These are phyloP conservation scores for Oligia latruncula DNA, from an alignment of 2,888 invertebrate species.

Conservation along the genomic window DNA sequence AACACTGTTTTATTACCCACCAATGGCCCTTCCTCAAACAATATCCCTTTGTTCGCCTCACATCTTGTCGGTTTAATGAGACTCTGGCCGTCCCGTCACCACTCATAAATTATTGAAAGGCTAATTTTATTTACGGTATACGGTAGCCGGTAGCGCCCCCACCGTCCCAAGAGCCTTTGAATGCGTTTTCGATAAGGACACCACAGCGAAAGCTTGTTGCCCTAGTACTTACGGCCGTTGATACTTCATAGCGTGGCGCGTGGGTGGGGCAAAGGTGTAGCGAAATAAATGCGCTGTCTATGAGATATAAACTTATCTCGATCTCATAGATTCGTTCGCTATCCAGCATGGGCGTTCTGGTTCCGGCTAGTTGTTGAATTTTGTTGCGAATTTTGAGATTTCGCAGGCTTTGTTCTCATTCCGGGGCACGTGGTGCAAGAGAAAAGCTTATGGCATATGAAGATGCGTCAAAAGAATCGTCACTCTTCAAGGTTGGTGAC, in stretches of 20 bases:
- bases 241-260: conserved; percentile 49
- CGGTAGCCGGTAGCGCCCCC: conserved; percentile 28
- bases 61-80: conserved; percentile 72
- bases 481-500: neutral
- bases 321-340: conserved; percentile 45
- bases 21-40: conserved; percentile 71
- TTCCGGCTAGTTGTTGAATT: conserved; percentile 3
- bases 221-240: conserved; percentile 41
- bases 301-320: conserved; percentile 47
- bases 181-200: conserved; percentile 55
- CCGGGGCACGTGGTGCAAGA: neutral
- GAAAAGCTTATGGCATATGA: neutral
- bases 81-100: conserved; percentile 65
- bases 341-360: conserved; percentile 19
- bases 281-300: conserved; percentile 44
- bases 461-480: neutral
- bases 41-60: conserved; percentile 76
- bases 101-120: conserved; percentile 72
- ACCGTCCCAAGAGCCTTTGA: conserved; percentile 32
- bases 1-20: conserved; percentile 54
- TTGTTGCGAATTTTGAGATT: conserved; percentile 24
- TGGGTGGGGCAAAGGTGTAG: conserved; percentile 49
- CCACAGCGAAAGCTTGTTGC: conserved; percentile 54
- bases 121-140: conserved; percentile 63
- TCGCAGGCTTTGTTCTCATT: conserved; percentile 14